phyloP scores from a whole-genome alignment of 2,113 vertebrate genomes.

The Corythaixoides concolor region DNA sequence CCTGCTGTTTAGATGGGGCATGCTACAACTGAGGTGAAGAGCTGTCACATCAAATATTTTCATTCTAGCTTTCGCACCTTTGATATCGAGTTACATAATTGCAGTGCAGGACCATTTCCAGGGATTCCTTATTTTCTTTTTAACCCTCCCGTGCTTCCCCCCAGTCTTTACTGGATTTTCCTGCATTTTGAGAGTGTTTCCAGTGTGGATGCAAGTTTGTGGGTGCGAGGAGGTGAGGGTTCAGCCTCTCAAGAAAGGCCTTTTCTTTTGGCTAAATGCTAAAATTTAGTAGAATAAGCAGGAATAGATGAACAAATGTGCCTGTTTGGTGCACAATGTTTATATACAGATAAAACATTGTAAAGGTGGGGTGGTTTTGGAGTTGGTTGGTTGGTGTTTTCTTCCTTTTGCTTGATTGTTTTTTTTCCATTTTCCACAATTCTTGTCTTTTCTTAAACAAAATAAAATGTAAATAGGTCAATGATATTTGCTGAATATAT shows the following conservation, averaged over 20 bases:
- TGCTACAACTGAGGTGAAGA: slow-evolving; percentile 71
- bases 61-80: slow-evolving; percentile 68
- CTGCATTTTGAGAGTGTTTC: background rate
- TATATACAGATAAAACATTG: background rate
- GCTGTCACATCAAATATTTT: slow-evolving; percentile 74
- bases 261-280: background rate
- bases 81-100: slow-evolving; percentile 56
- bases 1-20: slow-evolving; percentile 69
- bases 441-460: background rate
- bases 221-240: background rate
- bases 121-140: slow-evolving; percentile 45
- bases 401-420: background rate
- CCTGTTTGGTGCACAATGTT: background rate
- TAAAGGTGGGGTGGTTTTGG: background rate
- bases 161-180: background rate
- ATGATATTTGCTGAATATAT: background rate
- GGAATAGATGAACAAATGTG: background rate
- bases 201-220: background rate
- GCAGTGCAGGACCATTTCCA: slow-evolving; percentile 9
- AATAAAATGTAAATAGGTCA: background rate
- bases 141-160: background rate
- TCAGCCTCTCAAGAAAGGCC: background rate
- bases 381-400: background rate
- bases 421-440: background rate
- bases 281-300: background rate